Evolutionary conservation across 2,888 invertebrate species (phyloP), one percentile per base, ranked within the genome.

Genomic region (Lasioglossum oenotherae): DNA sequence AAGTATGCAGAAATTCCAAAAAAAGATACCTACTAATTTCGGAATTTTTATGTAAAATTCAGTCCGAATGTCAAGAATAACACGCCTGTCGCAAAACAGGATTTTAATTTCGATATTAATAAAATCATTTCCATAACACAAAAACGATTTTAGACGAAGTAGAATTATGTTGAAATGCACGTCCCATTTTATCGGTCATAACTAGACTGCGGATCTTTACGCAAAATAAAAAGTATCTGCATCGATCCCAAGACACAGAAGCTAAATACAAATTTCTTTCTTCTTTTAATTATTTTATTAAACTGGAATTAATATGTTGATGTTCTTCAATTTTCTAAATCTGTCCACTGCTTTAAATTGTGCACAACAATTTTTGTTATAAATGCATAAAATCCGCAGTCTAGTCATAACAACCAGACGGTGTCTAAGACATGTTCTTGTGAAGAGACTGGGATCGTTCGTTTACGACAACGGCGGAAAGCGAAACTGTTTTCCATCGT

Each of bases 401-500:
- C 31, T 31, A 31, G 1, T 53, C 10, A 23, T n/a, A 53, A n/a
- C 10, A 3, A 53, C n/a, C 23, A 10, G 23, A 10, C 10, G n/a
- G 53, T n/a, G 10, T 53, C 10, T n/a, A 3, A 53, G 53, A 53
- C 10, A n/a, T 53, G n/a, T n/a, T 23, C 23, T 8, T 3, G 16
- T 4, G 16, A 4, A 5, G 27, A 27, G 5, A 14, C 14, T 27
- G 1, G 5, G 4, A 27, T 27, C 60, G 60, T 27, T 60, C 14
- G 60, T 60, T 60, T 14, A 60, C 75, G 80, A 87, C 83, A 87
- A 87, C 84, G 74, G 27, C 81, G 69, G 76, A 90, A 87, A 90
- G 87, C 87, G 90, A 90, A 90, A 90, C 81, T 75, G 79, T 81
- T 83, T 57, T 53, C n/a, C 57, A 46, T 10, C 67, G 64, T 81